Conservation (phyloP, 2,888 invertebrate species). For the Erebia aethiops region DNA sequence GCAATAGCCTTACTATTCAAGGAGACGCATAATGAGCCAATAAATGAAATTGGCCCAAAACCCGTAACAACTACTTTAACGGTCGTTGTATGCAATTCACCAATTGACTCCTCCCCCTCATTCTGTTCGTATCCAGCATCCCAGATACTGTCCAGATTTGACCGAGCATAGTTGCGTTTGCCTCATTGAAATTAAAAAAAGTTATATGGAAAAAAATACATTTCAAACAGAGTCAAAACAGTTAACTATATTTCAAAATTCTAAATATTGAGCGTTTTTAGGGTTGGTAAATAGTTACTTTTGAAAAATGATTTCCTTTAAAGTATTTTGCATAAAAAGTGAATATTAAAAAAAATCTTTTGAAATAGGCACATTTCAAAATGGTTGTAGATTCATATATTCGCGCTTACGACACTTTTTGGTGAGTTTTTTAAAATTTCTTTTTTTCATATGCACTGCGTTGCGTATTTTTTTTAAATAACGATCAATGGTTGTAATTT, state of each 20-base stretch:
- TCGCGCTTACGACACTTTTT: slow-evolving; percentile 57
- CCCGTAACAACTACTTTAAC: slow-evolving; percentile 45
- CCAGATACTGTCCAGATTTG: slow-evolving; percentile 57
- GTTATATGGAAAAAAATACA: not conserved
- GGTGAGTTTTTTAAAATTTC: slow-evolving; percentile 60
- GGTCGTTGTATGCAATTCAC: slow-evolving; percentile 53
- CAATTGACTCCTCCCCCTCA: slow-evolving; percentile 68
- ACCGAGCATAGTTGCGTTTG: slow-evolving; percentile 47
- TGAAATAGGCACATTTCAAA: slow-evolving; percentile 40
- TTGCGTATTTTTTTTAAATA: not conserved
- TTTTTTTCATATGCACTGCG: not conserved
- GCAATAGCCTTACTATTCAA: not conserved
- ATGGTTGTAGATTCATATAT: slow-evolving; percentile 57
- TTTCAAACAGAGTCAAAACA: slow-evolving; percentile 6
- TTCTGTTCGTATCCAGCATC: slow-evolving; percentile 57
- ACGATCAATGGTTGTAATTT: not conserved
- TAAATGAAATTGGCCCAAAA: slow-evolving; percentile 40
- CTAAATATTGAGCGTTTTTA: too few relatives aligned
- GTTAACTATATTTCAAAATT: too few relatives aligned
- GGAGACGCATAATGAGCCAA: slow-evolving; percentile 20
- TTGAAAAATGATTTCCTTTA: not conserved
- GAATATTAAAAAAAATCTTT: slow-evolving; percentile 17
- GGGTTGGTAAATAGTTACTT: not conserved
- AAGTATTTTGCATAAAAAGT: not conserved
- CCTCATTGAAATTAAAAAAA: slow-evolving; percentile 21